Conservation (phyloP, 2,113 vertebrate genomes). For the Gnathonemus echidnorhynchus region DNA sequence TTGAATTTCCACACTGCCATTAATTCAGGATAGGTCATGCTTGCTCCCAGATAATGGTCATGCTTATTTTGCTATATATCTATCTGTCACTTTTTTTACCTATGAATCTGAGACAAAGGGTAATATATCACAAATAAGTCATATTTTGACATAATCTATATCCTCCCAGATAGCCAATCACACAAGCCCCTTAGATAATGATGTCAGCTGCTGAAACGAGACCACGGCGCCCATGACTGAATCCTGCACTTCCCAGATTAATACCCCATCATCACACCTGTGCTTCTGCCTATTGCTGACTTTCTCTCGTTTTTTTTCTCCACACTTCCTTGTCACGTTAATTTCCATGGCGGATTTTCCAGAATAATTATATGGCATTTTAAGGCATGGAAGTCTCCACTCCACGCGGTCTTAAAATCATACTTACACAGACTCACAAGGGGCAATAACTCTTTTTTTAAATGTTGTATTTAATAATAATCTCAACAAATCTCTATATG, state of each 20-base stretch:
- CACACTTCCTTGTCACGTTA: neutral
- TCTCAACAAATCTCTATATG: neutral
- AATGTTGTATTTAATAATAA: neutral
- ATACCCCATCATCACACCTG: neutral
- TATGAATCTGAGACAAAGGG: neutral
- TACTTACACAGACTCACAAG: neutral
- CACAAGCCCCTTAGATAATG: neutral
- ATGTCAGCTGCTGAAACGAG: neutral
- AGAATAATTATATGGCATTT: neutral
- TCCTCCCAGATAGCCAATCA: neutral
- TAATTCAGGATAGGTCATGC: neutral
- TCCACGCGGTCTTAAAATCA: too few relatives aligned
- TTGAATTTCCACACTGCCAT: neutral
- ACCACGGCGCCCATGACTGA: neutral
- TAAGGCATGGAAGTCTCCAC: neutral
- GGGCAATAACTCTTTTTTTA: neutral
- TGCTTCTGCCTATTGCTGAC: neutral
- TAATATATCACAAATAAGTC: neutral
- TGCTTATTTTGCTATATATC: neutral
- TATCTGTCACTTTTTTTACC: neutral
- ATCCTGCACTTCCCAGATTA: neutral
- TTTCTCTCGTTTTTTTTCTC: neutral
- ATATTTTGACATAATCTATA: neutral
- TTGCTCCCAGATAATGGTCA: neutral
- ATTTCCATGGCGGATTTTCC: neutral